Evolutionary conservation across 2,797 vertebrate genomes (phyloP), one percentile per base, ranked within the genome.

Genomic region (Micrastur ruficollis): DNA sequence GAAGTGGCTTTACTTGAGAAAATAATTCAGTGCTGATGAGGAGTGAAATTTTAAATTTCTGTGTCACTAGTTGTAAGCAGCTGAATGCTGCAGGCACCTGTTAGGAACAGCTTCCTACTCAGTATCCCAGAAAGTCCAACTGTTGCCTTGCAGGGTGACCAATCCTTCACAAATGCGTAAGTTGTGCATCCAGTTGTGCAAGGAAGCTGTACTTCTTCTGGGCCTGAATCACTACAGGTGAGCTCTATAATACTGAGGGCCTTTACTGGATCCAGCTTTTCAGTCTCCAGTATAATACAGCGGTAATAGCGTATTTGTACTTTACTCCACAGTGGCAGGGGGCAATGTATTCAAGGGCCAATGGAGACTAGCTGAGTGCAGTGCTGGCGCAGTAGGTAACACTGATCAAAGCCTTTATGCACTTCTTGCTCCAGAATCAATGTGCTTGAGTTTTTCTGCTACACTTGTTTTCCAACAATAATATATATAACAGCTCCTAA

Each of bases 121-220:
- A 29, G 55, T 7, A 68, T 9, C 32, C 46, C 4, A 0, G 58
- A 25, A 26, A 53, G 53, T n/a, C 47, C 0, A 1, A 49, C 23
- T 2, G 18, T 16, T 50, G 27, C 62, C 32, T 27, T 53, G 61
- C 44, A 71, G 23, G 40, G 27, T 44, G 65, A 46, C 38, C 34
- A 53, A 12, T 8, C 20, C 40, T 53, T 80, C 79, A 40, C 40
- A 34, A 14, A 25, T 2, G 26, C 31, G 34, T 7, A 3, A 2
- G 31, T 8, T 12, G 11, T 9, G 18, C 44, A 16, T 15, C 10
- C 36, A 34, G 70, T 3, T 36, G 58, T 14, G 62, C 4, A 4
- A 65, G 32, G 29, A 50, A 6, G 4, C 15, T 21, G 25, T 15
- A 32, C 14, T 53, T 4, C 0, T 47, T 59, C 67, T 70, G 40